These are phyloP conservation scores for Scelioninae gen. 2 DNA, from an alignment of 2,888 invertebrate genomes.

Conservation along the genomic window DNA sequence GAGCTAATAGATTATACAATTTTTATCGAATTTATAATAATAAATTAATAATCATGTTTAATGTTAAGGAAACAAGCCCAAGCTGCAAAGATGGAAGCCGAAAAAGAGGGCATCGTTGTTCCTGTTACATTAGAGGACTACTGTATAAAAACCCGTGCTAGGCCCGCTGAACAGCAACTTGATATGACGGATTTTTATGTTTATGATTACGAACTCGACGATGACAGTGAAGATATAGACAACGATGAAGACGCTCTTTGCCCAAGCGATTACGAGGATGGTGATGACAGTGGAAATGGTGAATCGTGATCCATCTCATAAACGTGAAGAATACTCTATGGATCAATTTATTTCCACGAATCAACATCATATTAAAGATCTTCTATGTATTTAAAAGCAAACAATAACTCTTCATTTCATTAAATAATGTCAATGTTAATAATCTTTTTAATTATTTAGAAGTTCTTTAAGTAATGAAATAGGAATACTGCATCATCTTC, in stretches of 20 bases:
- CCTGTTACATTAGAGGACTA: conserved; percentile 99
- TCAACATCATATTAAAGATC: no score
- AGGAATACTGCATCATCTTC: no score
- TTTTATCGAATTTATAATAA: no score
- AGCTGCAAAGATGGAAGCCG: conserved; percentile 95
- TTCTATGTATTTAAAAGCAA: no score
- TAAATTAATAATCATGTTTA: conserved; percentile 5
- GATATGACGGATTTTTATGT: conserved; percentile 98
- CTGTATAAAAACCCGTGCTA: conserved; percentile 94
- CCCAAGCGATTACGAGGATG: conserved; percentile 84
- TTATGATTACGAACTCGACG: conserved; percentile 91
- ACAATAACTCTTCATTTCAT: no score
- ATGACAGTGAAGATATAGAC: conserved; percentile 79
- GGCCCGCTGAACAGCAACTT: conserved; percentile 87
- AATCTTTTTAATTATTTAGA: no score
- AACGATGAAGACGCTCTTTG: conserved; percentile 80
- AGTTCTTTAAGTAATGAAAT: no score
- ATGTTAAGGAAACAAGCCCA: conserved; percentile 93
- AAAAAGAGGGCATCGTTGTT: conserved; percentile 96
- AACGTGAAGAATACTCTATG: no score
- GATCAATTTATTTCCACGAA: no score
- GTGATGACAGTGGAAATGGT: conserved; percentile 93
- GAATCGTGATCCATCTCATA: conserved; percentile 85
- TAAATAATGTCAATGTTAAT: no score
- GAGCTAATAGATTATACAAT: no score